Evolutionary conservation across 2,797 vertebrate genomes (phyloP).

Genomic region (Phrynocephalus forsythii): DNA sequence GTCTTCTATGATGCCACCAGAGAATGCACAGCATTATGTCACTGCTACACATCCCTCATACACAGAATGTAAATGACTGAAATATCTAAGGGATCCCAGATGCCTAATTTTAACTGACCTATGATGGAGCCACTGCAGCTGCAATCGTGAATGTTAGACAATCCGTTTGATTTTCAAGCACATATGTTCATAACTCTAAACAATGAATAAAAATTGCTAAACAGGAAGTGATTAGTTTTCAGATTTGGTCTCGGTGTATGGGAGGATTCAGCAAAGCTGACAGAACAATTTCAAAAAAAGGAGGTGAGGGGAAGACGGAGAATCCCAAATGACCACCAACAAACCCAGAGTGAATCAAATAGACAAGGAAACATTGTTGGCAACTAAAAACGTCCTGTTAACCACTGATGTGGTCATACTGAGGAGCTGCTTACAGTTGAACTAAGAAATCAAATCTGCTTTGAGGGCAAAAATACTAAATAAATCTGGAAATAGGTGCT

Average conservation of each 20-base stretch:
- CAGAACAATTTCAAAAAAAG: slow-evolving; percentile 42
- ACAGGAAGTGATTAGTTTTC: slow-evolving; percentile 37
- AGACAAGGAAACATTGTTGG: not conserved
- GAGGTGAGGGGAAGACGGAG: slow-evolving; percentile 7
- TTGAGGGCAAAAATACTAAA: slow-evolving; percentile 28
- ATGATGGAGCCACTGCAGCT: not conserved
- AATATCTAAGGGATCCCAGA: slow-evolving; percentile 43
- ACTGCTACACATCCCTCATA: slow-evolving; percentile 25
- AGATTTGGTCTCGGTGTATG: slow-evolving; percentile 27
- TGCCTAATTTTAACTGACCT: slow-evolving; percentile 28
- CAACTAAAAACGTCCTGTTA: not conserved
- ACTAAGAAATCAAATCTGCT: slow-evolving; percentile 44
- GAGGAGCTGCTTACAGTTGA: not conserved
- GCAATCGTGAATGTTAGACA: slow-evolving; percentile 44
- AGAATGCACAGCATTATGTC: slow-evolving; percentile 42
- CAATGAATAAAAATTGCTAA: slow-evolving; percentile 15
- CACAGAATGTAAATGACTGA: slow-evolving; percentile 40
- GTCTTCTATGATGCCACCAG: slow-evolving; percentile 37
- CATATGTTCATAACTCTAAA: slow-evolving; percentile 19
- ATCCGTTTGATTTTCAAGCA: slow-evolving; percentile 45
- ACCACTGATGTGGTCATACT: slow-evolving; percentile 10
- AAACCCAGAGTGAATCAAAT: slow-evolving; percentile 33
- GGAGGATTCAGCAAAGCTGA: slow-evolving; percentile 28
- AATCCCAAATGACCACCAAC: not conserved
- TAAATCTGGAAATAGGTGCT: slow-evolving; percentile 20